Evolutionary conservation across 2,113 vertebrate genomes (phyloP), one percentile per base, ranked within the genome.

Genomic region (Gadus chalcogrammus): DNA sequence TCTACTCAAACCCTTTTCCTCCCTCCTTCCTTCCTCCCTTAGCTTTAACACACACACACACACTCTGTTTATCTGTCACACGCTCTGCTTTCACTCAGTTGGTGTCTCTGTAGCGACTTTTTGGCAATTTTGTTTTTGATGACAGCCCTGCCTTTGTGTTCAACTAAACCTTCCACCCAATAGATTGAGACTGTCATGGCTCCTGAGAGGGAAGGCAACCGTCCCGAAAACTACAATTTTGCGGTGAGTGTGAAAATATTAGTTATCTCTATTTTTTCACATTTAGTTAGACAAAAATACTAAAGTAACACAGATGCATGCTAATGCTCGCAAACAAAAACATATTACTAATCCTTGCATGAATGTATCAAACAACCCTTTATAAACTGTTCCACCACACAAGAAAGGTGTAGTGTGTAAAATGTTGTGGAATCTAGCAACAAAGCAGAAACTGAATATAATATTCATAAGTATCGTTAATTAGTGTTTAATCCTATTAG

Each of bases 181-280:
- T 7, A 70, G 63, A 64, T 31, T 63, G 68, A 63, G 68, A 65
- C 69, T 35, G 70, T 72, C 61, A 93, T 93, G 92, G 79, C 84
- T 83, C 79, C 82, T 28, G 87, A 89, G 65, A 91, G 90, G 73
- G 76, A 88, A 3, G 85, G 73, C 24, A 88, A 89, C 18, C 87
- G 84, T 11, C 79, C 86, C 27, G 84, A 91, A 64, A 90, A 82
- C 77, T 89, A 84, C 63, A 75, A 82, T 1, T 93, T 92, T 86
- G 63, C 83, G 56, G 92, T 93, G 70, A 93, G 92, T 93, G 72
- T 63, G 8, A 48, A 48, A 48, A 61, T 20, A 20, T 61, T 12
- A 20, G 6, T 24, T 61, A 8, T 61, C 22, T 61, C 7, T 61
- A 9, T 61, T 59, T 13, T 17, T 6, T 17, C 16, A 24, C 12